Conservation (phyloP, 2,113 vertebrate genomes). For the Oceanites oceanicus region DNA sequence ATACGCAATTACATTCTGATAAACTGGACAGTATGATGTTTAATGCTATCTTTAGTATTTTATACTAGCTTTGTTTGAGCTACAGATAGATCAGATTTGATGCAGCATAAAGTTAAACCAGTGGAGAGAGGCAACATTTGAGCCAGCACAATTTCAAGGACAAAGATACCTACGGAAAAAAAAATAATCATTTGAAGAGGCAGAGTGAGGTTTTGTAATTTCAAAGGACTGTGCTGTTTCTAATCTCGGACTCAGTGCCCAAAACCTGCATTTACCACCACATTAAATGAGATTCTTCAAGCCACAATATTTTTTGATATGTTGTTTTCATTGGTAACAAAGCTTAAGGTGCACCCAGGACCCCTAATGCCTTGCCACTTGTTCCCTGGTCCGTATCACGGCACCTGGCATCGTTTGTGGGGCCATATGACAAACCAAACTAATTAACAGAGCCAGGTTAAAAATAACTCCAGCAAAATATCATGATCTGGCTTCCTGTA, state of each 20-base stretch:
- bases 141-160: not conserved
- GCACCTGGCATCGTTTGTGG: not conserved
- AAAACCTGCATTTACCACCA: not conserved
- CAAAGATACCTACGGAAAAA: not conserved
- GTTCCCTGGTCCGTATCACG: not conserved
- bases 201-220: not conserved
- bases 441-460: not conserved
- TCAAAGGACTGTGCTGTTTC: not conserved
- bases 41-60: not conserved
- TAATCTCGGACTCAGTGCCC: not conserved
- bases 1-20: not conserved
- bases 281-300: not conserved
- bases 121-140: not conserved
- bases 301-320: not conserved
- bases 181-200: not conserved
- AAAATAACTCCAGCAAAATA: not conserved
- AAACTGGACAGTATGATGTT: not conserved
- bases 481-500: not conserved
- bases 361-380: not conserved
- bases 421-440: not conserved
- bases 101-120: not conserved
- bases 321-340: not conserved
- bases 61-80: not conserved
- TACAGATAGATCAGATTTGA: not conserved
- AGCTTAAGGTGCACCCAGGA: not conserved